These are phyloP conservation scores for Brenthis hecate DNA, from an alignment of 2,888 invertebrate species.

Conservation along the genomic window DNA sequence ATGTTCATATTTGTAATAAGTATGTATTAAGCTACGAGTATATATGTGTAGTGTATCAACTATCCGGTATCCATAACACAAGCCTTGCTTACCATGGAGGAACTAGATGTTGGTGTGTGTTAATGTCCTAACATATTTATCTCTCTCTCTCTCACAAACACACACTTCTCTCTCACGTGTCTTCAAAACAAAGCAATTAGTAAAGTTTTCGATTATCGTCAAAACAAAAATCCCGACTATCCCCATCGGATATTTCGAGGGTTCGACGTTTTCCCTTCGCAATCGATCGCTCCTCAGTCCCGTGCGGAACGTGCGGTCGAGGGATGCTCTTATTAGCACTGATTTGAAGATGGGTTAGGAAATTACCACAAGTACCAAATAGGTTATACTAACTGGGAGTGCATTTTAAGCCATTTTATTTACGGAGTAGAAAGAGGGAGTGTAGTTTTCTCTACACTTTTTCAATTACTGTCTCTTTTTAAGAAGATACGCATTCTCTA, in stretches of 20 bases:
- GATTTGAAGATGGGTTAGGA: conserved; percentile 11
- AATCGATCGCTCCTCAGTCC: conserved; percentile 19
- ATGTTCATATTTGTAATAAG: no score
- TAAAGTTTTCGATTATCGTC: conserved; percentile 32
- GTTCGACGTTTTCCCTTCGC: conserved; percentile 19
- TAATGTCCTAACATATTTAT: neutral
- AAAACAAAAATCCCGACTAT: conserved; percentile 35
- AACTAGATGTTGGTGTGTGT: no score
- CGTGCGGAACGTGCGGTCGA: conserved; percentile 8
- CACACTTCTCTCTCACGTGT: neutral
- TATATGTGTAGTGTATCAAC: no score
- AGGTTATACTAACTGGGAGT: neutral
- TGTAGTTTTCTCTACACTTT: no score
- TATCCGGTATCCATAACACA: no score
- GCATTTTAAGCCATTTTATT: no score
- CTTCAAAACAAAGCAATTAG: conserved; percentile 11
- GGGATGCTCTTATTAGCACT: conserved; percentile 10
- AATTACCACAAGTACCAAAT: conserved; percentile 7
- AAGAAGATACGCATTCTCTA: no score
- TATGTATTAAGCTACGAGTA: no score
- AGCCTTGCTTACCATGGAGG: no score
- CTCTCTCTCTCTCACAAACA: neutral
- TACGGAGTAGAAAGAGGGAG: no score
- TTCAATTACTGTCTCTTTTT: no score
- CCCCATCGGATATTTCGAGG: conserved; percentile 22